phyloP scores from a whole-genome alignment of 2,797 vertebrate genomes.

The Crenuchus spilurus region DNA sequence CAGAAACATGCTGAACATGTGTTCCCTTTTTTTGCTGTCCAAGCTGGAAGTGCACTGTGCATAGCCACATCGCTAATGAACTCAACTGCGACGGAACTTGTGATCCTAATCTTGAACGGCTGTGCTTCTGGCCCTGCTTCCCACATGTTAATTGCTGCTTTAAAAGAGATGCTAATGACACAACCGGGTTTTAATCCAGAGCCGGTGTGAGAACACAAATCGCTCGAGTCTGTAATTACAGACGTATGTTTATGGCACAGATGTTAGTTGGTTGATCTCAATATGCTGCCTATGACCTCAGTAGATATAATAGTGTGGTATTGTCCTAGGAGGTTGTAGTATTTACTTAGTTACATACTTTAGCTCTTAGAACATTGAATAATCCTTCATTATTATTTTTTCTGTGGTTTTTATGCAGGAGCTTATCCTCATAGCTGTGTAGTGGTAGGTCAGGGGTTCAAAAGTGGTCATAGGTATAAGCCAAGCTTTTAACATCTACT shows the following conservation, averaged over 20 bases:
- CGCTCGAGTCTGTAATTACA: slow-evolving; percentile 70
- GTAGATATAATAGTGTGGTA: slow-evolving; percentile 26
- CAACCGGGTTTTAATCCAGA: slow-evolving; percentile 60
- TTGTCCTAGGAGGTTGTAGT: slow-evolving; percentile 24
- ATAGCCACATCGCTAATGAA: slow-evolving; percentile 52
- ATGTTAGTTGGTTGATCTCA: slow-evolving; percentile 58
- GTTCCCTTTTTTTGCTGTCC: slow-evolving; percentile 43
- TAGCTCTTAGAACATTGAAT: slow-evolving; percentile 18
- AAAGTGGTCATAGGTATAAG: not conserved
- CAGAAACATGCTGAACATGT: slow-evolving; percentile 62
- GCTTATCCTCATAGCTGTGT: not conserved
- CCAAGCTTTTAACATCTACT: slow-evolving; percentile 18
- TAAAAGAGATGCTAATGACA: slow-evolving; percentile 55
- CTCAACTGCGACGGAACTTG: slow-evolving; percentile 48
- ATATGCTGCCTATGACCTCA: slow-evolving; percentile 58
- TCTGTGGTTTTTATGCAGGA: not conserved
- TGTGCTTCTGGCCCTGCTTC: slow-evolving; percentile 53
- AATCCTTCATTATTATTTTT: slow-evolving; percentile 17
- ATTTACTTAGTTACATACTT: slow-evolving; percentile 42
- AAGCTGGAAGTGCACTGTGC: slow-evolving; percentile 52
- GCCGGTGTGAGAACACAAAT: slow-evolving; percentile 71
- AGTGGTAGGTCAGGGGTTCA: not conserved
- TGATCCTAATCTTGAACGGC: slow-evolving; percentile 56
- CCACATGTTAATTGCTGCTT: slow-evolving; percentile 69
- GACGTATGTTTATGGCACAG: slow-evolving; percentile 67